Base-by-base conservation (phyloP, 2,113 vertebrate species). In the Poecile atricapillus region DNA sequence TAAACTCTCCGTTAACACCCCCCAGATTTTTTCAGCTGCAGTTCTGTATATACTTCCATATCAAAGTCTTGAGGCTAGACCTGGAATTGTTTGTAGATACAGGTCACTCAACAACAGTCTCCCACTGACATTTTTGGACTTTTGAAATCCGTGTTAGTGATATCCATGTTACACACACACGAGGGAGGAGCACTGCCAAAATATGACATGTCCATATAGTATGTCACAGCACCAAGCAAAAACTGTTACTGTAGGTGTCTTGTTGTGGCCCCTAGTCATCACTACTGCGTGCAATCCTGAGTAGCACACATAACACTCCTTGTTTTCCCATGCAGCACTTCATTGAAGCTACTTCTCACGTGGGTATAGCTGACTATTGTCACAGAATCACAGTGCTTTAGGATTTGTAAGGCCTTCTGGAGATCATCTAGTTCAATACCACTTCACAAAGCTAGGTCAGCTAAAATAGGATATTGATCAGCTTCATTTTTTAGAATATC, bases 41-140 rank as follows among this genome's bases (percentile, higher is more conserved):
- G 31, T 62, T 86, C 58, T 65, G 3, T 46, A 43, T 3, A 5
- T 31, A 46, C 4, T 69, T 92, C 16, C 50, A 90, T 21, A 80
- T n/a, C 7, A 75, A 87, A 63, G 35, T 22, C 65, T 71, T 75
- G 47, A 75, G 17, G 31, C 37, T 47, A 64, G 39, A 78, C 15
- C 27, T 63, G 27, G 25, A 82, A 68, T 28, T 6, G 82, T 53
- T 81, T 78, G 46, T 43, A 82, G 65, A 75, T 19, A 43, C 30
- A 81, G 25, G 10, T 44, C 43, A 56, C 11, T 27, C 68, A 62
- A 58, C 19, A 83, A 44, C 0, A 0, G 50, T 20, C 27, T 53
- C 67, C 20, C 64, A 41, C 5, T 81, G 56, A 50, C 8, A 37
- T 62, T 67, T 77, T 2, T 55, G 3, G 11, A 37, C 58, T 63